Evolutionary conservation across 2,797 vertebrate species (phyloP).

Genomic region (Thamnophis elegans): DNA sequence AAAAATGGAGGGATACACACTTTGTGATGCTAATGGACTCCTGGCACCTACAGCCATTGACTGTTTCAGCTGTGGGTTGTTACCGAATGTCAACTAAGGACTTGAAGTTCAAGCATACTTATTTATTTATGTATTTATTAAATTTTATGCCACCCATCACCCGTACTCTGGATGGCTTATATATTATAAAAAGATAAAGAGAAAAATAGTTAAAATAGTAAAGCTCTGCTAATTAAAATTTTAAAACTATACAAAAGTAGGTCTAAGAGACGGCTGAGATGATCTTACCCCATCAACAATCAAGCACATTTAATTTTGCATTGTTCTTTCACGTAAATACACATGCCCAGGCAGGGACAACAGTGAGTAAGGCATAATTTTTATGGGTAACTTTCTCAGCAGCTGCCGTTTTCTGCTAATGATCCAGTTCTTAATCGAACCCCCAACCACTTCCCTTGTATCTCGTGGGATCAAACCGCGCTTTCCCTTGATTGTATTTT

Average conservation of each 20-base stretch:
- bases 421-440: constrained; percentile 7
- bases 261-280: no score
- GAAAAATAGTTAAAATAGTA: no score
- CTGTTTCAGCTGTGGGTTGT: neutral
- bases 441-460: neutral
- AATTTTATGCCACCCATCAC: no score
- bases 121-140: no score
- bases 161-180: no score
- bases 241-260: no score
- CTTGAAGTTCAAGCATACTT: neutral
- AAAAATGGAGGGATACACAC: neutral
- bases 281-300: neutral
- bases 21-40: neutral
- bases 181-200: no score
- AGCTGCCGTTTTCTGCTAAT: neutral
- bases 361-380: neutral
- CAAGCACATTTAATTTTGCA: neutral
- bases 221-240: no score
- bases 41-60: neutral
- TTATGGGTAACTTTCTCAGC: neutral
- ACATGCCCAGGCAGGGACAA: fast-evolving
- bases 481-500: constrained; percentile 60
- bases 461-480: constrained; percentile 17
- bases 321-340: no score
- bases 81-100: neutral